These are phyloP conservation scores for Adelphocoris suturalis DNA, from an alignment of 2,888 invertebrate species.

Conservation along the genomic window DNA sequence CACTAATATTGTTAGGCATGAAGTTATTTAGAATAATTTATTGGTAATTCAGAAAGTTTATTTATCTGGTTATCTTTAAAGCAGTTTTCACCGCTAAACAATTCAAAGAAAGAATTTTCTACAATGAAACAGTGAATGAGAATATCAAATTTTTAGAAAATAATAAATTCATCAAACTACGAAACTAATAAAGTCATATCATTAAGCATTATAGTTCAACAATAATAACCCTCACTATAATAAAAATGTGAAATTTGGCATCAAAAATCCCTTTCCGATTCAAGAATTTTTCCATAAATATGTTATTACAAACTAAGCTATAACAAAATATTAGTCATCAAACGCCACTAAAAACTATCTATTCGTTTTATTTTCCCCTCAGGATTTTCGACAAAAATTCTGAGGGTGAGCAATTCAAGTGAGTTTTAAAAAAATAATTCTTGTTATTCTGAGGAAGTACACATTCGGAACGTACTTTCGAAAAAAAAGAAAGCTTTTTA, in stretches of 20 bases:
- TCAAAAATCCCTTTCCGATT: conserved; percentile 3
- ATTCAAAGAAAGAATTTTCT: conserved; percentile 2
- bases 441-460: background rate
- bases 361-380: background rate
- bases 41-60: background rate
- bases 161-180: conserved; percentile 5
- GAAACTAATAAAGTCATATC: background rate
- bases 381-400: background rate
- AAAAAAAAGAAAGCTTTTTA: conserved; percentile 4
- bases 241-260: conserved; percentile 2
- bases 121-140: conserved; percentile 33
- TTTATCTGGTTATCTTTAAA: background rate
- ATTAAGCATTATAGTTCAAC: background rate
- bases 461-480: background rate
- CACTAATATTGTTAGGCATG: background rate
- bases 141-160: background rate
- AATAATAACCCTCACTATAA: background rate
- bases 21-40: background rate
- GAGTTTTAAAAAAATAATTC: background rate
- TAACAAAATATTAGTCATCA: conserved; percentile 22
- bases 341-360: conserved; percentile 14
- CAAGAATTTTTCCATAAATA: background rate
- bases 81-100: conserved; percentile 14
- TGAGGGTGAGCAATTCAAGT: background rate
- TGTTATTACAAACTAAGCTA: background rate